Conservation (phyloP, 2,888 invertebrate genomes). For the Rhingia rostrata region DNA sequence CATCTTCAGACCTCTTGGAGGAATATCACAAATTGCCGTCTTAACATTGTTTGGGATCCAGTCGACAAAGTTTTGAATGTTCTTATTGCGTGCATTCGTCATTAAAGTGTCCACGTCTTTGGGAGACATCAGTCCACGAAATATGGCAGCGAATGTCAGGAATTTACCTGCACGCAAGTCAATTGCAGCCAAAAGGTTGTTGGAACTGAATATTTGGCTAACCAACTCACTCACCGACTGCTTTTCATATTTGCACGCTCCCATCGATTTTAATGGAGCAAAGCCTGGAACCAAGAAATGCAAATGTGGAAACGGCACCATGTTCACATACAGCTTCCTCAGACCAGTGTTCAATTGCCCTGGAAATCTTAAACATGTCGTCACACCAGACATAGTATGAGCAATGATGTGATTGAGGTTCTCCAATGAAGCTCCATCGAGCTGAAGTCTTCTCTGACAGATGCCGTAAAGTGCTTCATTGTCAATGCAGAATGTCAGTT, state of each 20-base stretch:
- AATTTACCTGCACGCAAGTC: slow-evolving; percentile 90
- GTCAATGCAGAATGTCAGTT: slow-evolving; percentile 80
- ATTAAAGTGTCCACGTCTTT: slow-evolving; percentile 82
- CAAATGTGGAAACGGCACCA: slow-evolving; percentile 94
- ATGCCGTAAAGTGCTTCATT: slow-evolving; percentile 81
- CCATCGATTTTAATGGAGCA: slow-evolving; percentile 86
- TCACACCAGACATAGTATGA: slow-evolving; percentile 86
- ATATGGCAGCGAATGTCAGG: slow-evolving; percentile 91
- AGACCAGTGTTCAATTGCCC: slow-evolving; percentile 95
- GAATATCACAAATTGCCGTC: slow-evolving; percentile 92
- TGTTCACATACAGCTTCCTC: slow-evolving; percentile 93
- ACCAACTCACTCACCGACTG: slow-evolving; percentile 89
- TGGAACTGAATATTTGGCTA: slow-evolving; percentile 89
- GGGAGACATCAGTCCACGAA: slow-evolving; percentile 82
- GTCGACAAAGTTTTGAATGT: slow-evolving; percentile 88
- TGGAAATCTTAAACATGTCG: slow-evolving; percentile 92
- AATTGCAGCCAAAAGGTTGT: slow-evolving; percentile 92
- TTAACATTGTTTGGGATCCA: slow-evolving; percentile 95
- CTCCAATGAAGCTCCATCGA: slow-evolving; percentile 77
- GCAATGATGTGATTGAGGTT: slow-evolving; percentile 81
- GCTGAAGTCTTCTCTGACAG: slow-evolving; percentile 78
- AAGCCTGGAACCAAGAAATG: slow-evolving; percentile 94
- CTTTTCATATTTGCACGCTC: slow-evolving; percentile 86
- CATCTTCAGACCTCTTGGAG: slow-evolving; percentile 93
- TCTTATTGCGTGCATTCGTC: slow-evolving; percentile 90